These are phyloP conservation scores for Cochlearius cochlearius DNA, from an alignment of 2,113 vertebrate species.

Conservation along the genomic window DNA sequence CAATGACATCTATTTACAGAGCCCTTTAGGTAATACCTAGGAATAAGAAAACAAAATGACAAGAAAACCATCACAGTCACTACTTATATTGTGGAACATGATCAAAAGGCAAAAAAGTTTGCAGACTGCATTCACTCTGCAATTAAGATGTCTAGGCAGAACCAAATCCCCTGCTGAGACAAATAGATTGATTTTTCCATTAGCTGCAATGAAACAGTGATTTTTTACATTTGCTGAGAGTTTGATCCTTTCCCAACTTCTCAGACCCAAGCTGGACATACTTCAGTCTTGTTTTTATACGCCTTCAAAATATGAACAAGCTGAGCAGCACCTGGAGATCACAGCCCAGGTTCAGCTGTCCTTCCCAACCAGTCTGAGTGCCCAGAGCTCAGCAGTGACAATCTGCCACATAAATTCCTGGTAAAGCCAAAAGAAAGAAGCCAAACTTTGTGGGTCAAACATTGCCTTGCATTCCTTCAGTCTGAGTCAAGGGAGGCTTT, in stretches of 20 bases:
- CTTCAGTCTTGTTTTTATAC: not conserved
- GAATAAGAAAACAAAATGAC: not conserved
- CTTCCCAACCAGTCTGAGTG: fast-evolving
- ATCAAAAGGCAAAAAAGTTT: not conserved
- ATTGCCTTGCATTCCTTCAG: not conserved
- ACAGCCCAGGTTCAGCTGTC: not conserved
- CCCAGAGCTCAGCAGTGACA: not conserved
- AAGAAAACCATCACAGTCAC: not conserved
- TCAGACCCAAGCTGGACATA: not conserved
- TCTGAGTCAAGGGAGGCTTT: not conserved
- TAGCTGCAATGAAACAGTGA: not conserved
- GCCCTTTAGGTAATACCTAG: not conserved
- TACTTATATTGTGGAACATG: not conserved
- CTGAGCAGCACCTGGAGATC: not conserved
- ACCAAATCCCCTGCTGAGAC: not conserved
- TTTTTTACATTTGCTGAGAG: not conserved
- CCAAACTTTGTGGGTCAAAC: not conserved
- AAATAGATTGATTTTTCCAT: not conserved
- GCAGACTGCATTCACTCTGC: not conserved
- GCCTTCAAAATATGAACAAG: not conserved
- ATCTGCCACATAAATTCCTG: not conserved
- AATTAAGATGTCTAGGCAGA: not conserved
- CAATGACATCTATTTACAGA: not conserved
- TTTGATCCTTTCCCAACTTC: not conserved
- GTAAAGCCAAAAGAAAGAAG: not conserved